Evolutionary conservation across 2,113 vertebrate genomes (phyloP).

Genomic region (Ursus arctos): DNA sequence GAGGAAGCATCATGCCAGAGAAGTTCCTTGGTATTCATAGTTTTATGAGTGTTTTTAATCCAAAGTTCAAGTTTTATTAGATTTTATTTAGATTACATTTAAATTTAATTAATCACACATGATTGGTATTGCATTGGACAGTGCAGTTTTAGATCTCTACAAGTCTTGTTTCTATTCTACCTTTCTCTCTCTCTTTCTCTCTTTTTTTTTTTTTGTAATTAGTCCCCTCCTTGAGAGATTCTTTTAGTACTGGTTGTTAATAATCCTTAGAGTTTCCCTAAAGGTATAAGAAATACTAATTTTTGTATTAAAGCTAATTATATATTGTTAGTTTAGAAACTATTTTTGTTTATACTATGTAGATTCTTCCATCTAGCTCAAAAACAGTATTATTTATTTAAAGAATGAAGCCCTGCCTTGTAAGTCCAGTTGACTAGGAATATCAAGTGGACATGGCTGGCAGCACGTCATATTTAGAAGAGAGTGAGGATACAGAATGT

Average conservation of each 20-base stretch:
- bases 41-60: neutral
- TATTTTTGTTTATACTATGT: neutral
- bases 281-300: neutral
- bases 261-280: constrained; percentile 23
- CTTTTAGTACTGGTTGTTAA: constrained; percentile 17
- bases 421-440: neutral
- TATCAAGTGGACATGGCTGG: neutral
- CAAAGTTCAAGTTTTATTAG: neutral
- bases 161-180: neutral
- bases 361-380: neutral
- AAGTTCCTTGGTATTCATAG: neutral
- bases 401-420: neutral
- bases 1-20: neutral
- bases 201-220: neutral
- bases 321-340: neutral
- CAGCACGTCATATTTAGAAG: neutral
- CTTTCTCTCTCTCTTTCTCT: neutral
- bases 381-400: neutral
- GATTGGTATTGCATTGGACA: neutral
- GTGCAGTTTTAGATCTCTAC: neutral
- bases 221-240: constrained; percentile 8
- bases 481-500: neutral
- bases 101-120: constrained; percentile 27
- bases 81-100: constrained; percentile 22
- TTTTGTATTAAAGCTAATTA: constrained; percentile 39